phyloP scores from a whole-genome alignment of 2,113 vertebrate genomes.

The Vulpes ferrilata region DNA sequence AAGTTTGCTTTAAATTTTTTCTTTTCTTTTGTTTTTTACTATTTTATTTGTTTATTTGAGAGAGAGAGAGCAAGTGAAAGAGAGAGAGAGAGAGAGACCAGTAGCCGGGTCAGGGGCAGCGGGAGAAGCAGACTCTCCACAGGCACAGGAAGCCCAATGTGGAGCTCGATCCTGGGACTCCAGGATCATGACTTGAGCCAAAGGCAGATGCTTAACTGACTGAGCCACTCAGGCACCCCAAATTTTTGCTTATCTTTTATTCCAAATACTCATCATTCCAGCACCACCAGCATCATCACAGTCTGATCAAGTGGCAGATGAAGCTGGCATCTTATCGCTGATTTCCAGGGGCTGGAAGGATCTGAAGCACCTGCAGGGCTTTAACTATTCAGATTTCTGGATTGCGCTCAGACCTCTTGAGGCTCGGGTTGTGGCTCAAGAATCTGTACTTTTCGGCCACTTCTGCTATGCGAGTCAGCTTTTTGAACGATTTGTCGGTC shows the following conservation, averaged over 20 bases:
- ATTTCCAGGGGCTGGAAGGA: neutral
- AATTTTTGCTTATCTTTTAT: neutral
- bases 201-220: too few species aligned
- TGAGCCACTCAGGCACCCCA: too few species aligned
- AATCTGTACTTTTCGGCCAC: neutral
- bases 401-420: neutral
- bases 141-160: too few species aligned
- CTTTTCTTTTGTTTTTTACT: neutral
- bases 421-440: neutral
- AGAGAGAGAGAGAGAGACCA: too few species aligned
- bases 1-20: neutral
- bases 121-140: too few species aligned
- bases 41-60: too few species aligned
- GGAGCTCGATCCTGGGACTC: too few species aligned
- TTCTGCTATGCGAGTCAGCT: neutral
- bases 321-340: neutral
- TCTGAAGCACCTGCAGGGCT: neutral
- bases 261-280: neutral
- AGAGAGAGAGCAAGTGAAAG: too few species aligned
- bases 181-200: too few species aligned
- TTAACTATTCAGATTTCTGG: neutral
- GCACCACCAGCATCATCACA: too few species aligned
- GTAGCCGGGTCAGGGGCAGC: too few species aligned
- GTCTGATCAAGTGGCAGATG: too few species aligned
- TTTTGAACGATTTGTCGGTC: neutral